Base-by-base conservation (phyloP, 2,113 vertebrate genomes). In the Macrotus californicus region DNA sequence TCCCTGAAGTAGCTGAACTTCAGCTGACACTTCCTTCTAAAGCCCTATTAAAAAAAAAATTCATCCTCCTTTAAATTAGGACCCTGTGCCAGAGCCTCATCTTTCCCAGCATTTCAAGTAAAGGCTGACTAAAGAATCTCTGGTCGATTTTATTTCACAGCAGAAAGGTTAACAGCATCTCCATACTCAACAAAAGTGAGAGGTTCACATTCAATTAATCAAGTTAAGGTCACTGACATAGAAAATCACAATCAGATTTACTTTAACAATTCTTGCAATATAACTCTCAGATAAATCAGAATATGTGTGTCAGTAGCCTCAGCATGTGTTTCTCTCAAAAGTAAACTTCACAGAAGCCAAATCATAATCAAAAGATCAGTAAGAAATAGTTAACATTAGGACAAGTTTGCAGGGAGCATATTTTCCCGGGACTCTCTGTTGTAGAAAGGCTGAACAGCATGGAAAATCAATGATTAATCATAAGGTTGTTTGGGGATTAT, bases 381-480 rank as follows among this genome's bases (percentile, higher is more conserved):
- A 29, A 70, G 14, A 67, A 86, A 50, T 48, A 72, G 22, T 56
- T 91, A 50, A 81, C 4, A 36, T 41, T 0, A 26, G 18, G 19
- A 61, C 29, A 24, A 75, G 73, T 83, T 4, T 64, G 6, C 15
- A 34, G 19, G 12, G 39, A 94, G 1, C 15, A 64, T 0, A 72
- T n/a, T 50, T 21, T 91, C 43, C 43, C 67, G 61, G 5, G 14
- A 21, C 54, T 86, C 81, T 89, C 52, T 52, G 72, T 15, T 66
- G 1, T 39, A 83, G 3, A 5, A 16, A 88, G 46, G 26, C 11
- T 93, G 36, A 56, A 1, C 21, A 34, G 7, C 43, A 59, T 52
- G 46, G 61, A 80, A 93, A 94, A 82, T 85, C 36, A 77, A 43
- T 70, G 87, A 50, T 92, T 90, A 61, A 81, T 67, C 24, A 77